Conservation (phyloP, 2,113 vertebrate genomes). For the Solea senegalensis region DNA sequence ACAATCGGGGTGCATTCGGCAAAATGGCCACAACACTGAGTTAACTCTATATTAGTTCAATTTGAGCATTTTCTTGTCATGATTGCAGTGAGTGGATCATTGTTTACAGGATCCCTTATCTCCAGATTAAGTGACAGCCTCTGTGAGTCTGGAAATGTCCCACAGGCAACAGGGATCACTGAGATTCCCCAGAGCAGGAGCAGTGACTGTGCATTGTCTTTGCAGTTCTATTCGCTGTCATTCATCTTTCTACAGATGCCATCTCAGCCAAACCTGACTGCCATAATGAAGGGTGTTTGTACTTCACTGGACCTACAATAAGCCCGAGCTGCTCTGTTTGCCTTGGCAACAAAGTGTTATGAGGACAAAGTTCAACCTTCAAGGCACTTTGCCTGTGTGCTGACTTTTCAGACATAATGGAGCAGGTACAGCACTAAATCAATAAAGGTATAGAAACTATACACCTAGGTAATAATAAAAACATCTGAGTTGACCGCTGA, state of each 20-base stretch:
- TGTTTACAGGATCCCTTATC: constrained; percentile 28
- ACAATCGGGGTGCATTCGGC: constrained; percentile 1
- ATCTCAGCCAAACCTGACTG: background rate
- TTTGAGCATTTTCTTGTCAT: constrained; percentile 10
- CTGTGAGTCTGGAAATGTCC: constrained; percentile 1
- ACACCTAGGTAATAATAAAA: constrained; percentile 33
- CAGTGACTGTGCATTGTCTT: background rate
- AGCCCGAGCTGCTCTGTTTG: constrained; percentile 52
- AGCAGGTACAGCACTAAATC: constrained; percentile 36
- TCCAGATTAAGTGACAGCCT: background rate
- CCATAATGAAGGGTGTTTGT: constrained; percentile 21
- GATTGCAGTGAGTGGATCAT: background rate
- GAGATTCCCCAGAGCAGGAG: constrained; percentile 15
- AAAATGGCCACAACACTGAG: background rate
- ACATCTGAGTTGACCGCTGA: constrained; percentile 11
- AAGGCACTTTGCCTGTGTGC: constrained; percentile 5
- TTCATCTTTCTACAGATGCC: constrained; percentile 2
- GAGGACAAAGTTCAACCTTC: constrained; percentile 26
- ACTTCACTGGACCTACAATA: constrained; percentile 30
- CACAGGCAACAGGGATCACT: background rate
- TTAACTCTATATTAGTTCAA: constrained; percentile 18
- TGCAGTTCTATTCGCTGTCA: constrained; percentile 1
- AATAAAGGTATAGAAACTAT: constrained; percentile 34
- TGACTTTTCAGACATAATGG: constrained; percentile 40
- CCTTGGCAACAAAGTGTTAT: constrained; percentile 45